Percentiles rank a stretch among this genome's conserved stretches.
These are phyloP conservation scores for Grammomys surdaster DNA, from an alignment of 2,113 vertebrate species.

Conservation along the genomic window DNA sequence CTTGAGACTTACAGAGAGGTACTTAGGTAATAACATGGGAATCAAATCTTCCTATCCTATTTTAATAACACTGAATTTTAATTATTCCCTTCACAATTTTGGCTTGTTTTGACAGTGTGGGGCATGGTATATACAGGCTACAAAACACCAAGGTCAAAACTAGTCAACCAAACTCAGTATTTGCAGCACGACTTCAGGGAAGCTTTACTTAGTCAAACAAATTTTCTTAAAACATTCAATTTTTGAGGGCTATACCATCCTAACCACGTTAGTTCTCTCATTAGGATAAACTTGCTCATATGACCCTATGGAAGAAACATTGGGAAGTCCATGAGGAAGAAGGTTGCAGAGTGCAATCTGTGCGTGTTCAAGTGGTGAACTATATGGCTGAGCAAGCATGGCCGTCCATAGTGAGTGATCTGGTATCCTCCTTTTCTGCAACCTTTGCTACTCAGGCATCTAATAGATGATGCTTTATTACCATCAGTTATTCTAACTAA, in stretches of 20 bases:
- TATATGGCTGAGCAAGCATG: constrained; percentile 53
- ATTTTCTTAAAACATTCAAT: background rate
- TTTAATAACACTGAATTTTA: background rate
- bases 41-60: background rate
- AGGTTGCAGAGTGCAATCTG: constrained; percentile 78
- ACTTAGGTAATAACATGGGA: background rate
- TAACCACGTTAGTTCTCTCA: constrained; percentile 32
- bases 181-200: background rate
- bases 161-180: constrained; percentile 5
- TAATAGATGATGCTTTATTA: constrained; percentile 72
- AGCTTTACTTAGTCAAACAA: constrained; percentile 24
- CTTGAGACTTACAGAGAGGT: background rate
- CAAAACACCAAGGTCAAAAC: constrained; percentile 7
- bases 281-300: background rate
- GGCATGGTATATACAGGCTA: background rate
- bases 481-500: constrained; percentile 72
- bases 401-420: background rate
- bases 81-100: constrained; percentile 7
- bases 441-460: constrained; percentile 76
- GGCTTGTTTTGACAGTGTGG: background rate
- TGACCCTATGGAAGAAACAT: background rate
- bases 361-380: constrained; percentile 67
- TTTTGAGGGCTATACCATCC: background rate
- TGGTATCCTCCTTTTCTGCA: constrained; percentile 36
- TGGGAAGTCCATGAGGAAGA: constrained; percentile 40